A percentile compares a stretch with the other conserved stretches of the same genome.
phyloP scores from a whole-genome alignment of 2,113 vertebrate species.

The Scopus umbretta region DNA sequence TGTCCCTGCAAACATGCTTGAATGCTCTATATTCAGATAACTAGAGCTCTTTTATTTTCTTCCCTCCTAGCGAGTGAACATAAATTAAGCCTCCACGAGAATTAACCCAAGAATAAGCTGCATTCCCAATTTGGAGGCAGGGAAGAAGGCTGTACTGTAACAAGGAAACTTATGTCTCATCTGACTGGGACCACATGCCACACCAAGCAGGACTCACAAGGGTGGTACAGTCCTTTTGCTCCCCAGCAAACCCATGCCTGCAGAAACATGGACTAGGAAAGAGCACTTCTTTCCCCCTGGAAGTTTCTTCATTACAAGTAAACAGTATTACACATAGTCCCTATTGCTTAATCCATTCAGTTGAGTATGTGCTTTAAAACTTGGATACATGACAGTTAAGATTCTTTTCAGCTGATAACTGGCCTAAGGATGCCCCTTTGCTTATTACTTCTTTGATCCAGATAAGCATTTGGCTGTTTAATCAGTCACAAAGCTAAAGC shows the following conservation, averaged over 20 bases:
- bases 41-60: not conserved
- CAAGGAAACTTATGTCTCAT: not conserved
- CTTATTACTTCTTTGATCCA: slow-evolving; percentile 50
- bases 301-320: not conserved
- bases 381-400: not conserved
- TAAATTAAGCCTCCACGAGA: not conserved
- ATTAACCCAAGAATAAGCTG: not conserved
- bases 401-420: not conserved
- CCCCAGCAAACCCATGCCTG: not conserved
- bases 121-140: not conserved
- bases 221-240: not conserved
- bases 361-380: not conserved
- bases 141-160: not conserved
- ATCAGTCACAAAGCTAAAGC: not conserved
- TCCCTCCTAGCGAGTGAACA: not conserved
- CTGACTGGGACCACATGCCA: not conserved
- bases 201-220: not conserved
- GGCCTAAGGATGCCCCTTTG: slow-evolving; percentile 29
- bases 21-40: not conserved
- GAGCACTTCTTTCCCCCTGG: not conserved
- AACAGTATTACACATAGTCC: not conserved
- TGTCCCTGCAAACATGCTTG: not conserved
- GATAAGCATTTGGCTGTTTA: slow-evolving; percentile 46
- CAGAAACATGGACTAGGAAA: not conserved
- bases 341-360: not conserved